Percentiles rank a stretch among this genome's conserved stretches.
These are phyloP conservation scores for Chlamydotis undulata DNA, from an alignment of 2,113 vertebrate species.

Conservation along the genomic window DNA sequence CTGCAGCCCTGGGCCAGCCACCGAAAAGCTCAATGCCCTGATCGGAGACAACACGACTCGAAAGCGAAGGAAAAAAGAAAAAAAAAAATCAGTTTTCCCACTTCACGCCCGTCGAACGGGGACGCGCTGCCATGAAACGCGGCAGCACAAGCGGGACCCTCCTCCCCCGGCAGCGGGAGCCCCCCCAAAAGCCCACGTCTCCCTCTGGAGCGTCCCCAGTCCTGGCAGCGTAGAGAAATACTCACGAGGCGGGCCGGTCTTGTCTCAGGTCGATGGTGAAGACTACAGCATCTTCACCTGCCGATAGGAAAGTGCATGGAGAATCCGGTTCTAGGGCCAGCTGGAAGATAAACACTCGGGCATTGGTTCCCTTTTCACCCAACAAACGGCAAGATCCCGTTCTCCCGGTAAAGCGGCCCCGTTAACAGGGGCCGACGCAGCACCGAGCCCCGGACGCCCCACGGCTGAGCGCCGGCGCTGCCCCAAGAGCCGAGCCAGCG, in stretches of 20 bases:
- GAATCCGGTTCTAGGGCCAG: constrained; percentile 96
- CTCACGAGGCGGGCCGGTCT: constrained; percentile 93
- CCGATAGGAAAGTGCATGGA: constrained; percentile 94
- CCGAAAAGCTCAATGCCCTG: not conserved
- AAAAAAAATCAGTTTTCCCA: accelerated
- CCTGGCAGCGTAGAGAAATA: not conserved
- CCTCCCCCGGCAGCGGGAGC: accelerated
- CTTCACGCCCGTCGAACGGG: accelerated
- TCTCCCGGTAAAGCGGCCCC: not conserved
- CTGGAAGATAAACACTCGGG: constrained; percentile 66
- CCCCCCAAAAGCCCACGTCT: accelerated
- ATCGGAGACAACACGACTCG: accelerated
- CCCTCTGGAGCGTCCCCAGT: too few relatives aligned
- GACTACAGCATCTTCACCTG: constrained; percentile 95
- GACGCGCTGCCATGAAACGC: accelerated
- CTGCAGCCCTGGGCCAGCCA: not conserved
- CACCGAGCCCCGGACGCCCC: not conserved
- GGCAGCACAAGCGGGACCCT: accelerated
- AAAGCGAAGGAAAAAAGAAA: too few relatives aligned
- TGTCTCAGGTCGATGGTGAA: constrained; percentile 92
- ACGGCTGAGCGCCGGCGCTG: accelerated
- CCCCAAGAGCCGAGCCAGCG: not conserved
- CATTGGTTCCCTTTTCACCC: not conserved
- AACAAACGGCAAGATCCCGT: not conserved
- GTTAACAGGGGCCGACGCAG: not conserved